Conservation (phyloP, 1,140 invertebrate genomes). For the Drosophila teissieri region DNA sequence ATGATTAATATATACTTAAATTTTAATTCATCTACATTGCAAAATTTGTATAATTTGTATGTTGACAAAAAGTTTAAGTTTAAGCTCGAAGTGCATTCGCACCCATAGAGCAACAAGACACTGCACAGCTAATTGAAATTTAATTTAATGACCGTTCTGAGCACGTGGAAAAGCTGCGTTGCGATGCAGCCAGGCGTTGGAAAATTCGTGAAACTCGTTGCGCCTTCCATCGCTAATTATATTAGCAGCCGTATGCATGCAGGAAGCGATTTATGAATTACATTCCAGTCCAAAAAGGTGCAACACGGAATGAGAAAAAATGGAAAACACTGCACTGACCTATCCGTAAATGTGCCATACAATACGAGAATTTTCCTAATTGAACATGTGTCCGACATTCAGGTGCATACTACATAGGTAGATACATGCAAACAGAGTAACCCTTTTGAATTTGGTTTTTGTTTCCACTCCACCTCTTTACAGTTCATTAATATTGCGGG, state of each 20-base stretch:
- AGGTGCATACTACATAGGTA: neutral
- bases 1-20: no score
- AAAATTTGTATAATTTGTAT: neutral
- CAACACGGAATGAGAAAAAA: conserved; percentile 5
- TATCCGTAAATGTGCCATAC: conserved; percentile 44
- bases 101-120: conserved; percentile 9
- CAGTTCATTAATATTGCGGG: conserved; percentile 70
- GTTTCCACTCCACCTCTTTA: conserved; percentile 26
- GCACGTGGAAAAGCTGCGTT: conserved; percentile 28
- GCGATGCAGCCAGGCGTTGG: conserved; percentile 23
- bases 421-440: conserved; percentile 12
- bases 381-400: conserved; percentile 68
- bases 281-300: conserved; percentile 16
- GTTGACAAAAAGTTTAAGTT: neutral
- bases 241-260: conserved; percentile 23
- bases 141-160: conserved; percentile 39
- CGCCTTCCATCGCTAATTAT: conserved; percentile 20
- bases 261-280: conserved; percentile 35
- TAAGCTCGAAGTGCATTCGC: neutral
- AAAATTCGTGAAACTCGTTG: conserved; percentile 16
- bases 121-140: conserved; percentile 64
- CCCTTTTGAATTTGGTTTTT: conserved; percentile 13
- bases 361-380: conserved; percentile 55
- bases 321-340: conserved; percentile 22
- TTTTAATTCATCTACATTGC: no score